A percentile compares a stretch with the other conserved stretches of the same genome.
phyloP scores from a whole-genome alignment of 2,888 invertebrate species.

The Drosophila peninsularis region DNA sequence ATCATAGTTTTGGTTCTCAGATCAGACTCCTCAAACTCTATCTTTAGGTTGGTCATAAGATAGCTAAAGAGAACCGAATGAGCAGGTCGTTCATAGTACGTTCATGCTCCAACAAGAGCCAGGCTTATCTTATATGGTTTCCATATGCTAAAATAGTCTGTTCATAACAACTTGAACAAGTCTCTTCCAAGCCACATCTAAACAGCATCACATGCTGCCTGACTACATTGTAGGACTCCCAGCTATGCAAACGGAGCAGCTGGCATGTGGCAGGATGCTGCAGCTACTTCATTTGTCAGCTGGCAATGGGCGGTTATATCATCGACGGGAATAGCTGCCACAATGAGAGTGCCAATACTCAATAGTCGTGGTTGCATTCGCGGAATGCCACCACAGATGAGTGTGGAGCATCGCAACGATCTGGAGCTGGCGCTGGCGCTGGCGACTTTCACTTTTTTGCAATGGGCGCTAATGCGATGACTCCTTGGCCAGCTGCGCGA shows the following conservation, averaged over 20 bases:
- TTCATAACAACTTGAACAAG: too few species aligned
- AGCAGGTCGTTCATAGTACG: too few species aligned
- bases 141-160: too few species aligned
- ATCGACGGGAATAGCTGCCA: conserved; percentile 32
- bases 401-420: conserved; percentile 33
- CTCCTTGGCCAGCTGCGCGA: conserved; percentile 48
- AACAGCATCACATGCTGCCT: not conserved
- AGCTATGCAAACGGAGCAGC: not conserved
- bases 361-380: conserved; percentile 11
- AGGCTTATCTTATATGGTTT: too few species aligned
- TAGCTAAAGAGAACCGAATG: too few species aligned
- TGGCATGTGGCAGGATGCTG: conserved; percentile 48
- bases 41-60: too few species aligned
- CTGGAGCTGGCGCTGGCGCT: conserved; percentile 7
- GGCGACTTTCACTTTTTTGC: conserved; percentile 67
- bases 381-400: conserved; percentile 20
- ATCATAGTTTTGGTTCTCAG: too few species aligned
- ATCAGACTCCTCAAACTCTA: too few species aligned
- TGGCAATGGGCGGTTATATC: conserved; percentile 47
- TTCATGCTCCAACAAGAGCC: too few species aligned
- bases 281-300: conserved; percentile 59
- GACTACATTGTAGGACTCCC: not conserved
- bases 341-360: conserved; percentile 1
- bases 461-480: conserved; percentile 2
- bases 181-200: too few species aligned